Base-by-base conservation (phyloP, 2,113 vertebrate genomes). In the Polyodon spathula region DNA sequence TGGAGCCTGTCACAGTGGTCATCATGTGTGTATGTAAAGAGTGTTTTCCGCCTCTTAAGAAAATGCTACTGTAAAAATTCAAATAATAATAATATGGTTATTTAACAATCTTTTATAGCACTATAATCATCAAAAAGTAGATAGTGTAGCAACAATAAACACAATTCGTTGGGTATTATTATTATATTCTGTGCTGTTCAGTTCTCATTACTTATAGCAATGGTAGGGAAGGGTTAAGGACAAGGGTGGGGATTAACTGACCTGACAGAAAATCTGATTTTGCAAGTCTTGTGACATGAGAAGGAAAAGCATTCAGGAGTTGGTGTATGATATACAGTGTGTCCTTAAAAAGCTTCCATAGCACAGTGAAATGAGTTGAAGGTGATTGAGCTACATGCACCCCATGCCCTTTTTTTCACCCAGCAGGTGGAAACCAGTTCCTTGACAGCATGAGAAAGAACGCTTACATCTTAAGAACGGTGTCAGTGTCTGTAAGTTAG, bases 381-480 rank as follows among this genome's bases (percentile, higher is more conserved):
- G 77, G 78, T 76, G 83, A 86, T 81, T 75, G 75, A 84, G 72
- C 71, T 68, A 66, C 6, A 54, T 84, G 83, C 77, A 80, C 78
- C 68, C 78, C 70, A 65, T 77, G 74, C 73, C 81, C 78, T 87
- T 86, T 86, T 82, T 78, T 82, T 75, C 76, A 75, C 82, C 75
- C 84, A 76, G 84, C 78, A 73, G 84, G 85, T 71, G 66, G 77
- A 67, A 82, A 81, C 81, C 85, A 87, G 75, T 46, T 50, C 76
- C 11, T 75, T 88, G 83, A 88, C 85, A 84, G 84, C 81, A 78
- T 76, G 72, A 74, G 72, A 43, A 67, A 79, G 71, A 73, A 70
- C 65, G 66, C 68, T 77, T 76, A 76, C 71, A 73, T 61, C 68
- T 56, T 75, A 73, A 77, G 77, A 76, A 63, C 71, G 69, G 72